Evolutionary conservation across 2,888 invertebrate species (phyloP).

Genomic region (Beris morrisii): DNA sequence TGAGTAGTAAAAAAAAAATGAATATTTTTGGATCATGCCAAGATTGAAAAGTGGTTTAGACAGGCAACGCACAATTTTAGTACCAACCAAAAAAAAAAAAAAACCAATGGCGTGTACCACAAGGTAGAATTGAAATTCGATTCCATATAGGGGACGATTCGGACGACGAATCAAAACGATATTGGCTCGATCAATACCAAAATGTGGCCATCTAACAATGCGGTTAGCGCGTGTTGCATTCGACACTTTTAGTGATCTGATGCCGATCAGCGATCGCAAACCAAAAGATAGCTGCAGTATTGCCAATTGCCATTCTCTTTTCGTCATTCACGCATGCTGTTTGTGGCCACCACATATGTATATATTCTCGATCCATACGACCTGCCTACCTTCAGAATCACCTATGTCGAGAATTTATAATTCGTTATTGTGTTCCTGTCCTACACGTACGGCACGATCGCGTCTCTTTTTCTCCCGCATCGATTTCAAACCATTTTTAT

Average conservation of each 20-base stretch:
- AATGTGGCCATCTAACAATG: slow-evolving; percentile 28
- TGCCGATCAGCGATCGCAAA: slow-evolving; percentile 6
- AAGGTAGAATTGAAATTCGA: slow-evolving; percentile 12
- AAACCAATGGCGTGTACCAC: no score
- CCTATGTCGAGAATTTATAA: not conserved
- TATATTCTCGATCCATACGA: not conserved
- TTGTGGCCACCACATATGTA: not conserved
- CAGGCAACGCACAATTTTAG: slow-evolving; percentile 18
- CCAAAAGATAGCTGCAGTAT: not conserved
- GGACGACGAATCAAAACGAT: not conserved
- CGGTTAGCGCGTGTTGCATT: slow-evolving; percentile 37
- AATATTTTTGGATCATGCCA: slow-evolving; percentile 18
- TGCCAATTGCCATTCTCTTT: no score
- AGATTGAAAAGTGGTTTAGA: slow-evolving; percentile 31
- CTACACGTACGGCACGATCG: no score
- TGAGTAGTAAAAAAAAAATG: not conserved
- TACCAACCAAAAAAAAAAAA: not conserved
- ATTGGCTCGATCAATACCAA: no score
- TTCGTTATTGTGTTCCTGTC: not conserved
- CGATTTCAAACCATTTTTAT: no score
- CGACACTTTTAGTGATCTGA: slow-evolving; percentile 32
- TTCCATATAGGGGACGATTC: slow-evolving; percentile 19
- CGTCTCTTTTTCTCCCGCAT: no score
- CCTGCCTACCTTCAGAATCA: not conserved
- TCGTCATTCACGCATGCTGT: no score